Conservation (phyloP, 2,113 vertebrate species). For the Alosa alosa region DNA sequence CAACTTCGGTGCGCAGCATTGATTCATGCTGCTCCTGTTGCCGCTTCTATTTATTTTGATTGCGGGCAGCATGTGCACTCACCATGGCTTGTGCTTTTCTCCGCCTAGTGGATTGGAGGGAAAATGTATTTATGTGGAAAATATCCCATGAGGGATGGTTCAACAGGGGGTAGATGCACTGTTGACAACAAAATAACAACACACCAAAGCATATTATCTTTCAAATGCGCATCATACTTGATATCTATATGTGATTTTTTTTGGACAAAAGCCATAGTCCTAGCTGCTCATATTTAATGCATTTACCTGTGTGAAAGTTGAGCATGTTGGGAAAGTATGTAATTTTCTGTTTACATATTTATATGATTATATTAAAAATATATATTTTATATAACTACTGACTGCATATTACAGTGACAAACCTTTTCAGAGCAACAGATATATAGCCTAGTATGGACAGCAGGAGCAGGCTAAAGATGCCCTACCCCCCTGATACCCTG, state of each 20-base stretch:
- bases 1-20: not conserved
- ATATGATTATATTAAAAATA: not conserved
- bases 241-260: no score
- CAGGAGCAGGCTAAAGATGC: not conserved
- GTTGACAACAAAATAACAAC: not conserved
- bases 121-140: not conserved
- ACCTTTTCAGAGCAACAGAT: not conserved
- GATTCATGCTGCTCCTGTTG: not conserved
- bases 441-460: not conserved
- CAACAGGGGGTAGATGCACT: not conserved
- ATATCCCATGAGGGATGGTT: not conserved
- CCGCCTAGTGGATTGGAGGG: slow-evolving; percentile 1
- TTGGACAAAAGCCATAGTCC: no score
- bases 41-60: slow-evolving; percentile 5
- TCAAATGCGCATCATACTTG: not conserved
- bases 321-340: not conserved
- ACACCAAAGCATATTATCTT: not conserved
- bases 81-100: not conserved
- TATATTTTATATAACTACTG: not conserved
- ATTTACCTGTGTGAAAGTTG: not conserved
- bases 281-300: not conserved
- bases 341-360: not conserved
- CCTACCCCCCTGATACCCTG: not conserved
- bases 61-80: not conserved
- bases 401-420: not conserved